phyloP scores from a whole-genome alignment of 2,888 invertebrate species.

The Aspidiotus destructor region DNA sequence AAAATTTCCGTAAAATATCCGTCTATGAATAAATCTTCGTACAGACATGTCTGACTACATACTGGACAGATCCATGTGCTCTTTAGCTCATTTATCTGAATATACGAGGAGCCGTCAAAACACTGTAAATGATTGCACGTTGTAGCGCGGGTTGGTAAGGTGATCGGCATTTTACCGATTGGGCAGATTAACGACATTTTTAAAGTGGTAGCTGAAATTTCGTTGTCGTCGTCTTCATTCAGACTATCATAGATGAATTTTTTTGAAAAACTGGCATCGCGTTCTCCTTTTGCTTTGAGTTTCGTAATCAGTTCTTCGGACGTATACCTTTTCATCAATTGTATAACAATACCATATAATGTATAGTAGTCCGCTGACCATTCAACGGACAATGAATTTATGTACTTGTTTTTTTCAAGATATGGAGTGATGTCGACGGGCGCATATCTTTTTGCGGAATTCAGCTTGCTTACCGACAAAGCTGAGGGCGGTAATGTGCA shows the following conservation, averaged over 20 bases:
- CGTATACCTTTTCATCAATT: slow-evolving; percentile 3
- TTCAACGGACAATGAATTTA: slow-evolving; percentile 11
- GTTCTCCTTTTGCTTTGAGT: slow-evolving; percentile 16
- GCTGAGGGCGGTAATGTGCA: slow-evolving; percentile 13
- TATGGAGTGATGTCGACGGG: slow-evolving; percentile 18
- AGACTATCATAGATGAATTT: slow-evolving; percentile 21
- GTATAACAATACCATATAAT: slow-evolving; percentile 12
- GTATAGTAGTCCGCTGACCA: slow-evolving; percentile 19
- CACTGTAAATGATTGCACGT: slow-evolving; percentile 48
- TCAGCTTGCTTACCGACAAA: slow-evolving; percentile 1
- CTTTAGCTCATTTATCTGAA: slow-evolving; percentile 49
- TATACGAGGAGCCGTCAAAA: slow-evolving; percentile 46
- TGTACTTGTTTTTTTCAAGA: slow-evolving; percentile 4
- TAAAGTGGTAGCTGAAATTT: slow-evolving; percentile 25
- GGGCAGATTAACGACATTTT: slow-evolving; percentile 34
- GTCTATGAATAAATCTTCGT: slow-evolving; percentile 46
- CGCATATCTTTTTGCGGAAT: slow-evolving; percentile 7
- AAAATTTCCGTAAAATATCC: slow-evolving; percentile 40
- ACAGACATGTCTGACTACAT: slow-evolving; percentile 46
- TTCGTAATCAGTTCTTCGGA: slow-evolving; percentile 22
- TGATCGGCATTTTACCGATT: slow-evolving; percentile 40
- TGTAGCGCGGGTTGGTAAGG: slow-evolving; percentile 43
- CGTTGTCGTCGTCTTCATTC: slow-evolving; percentile 38
- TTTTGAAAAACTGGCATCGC: slow-evolving; percentile 13
- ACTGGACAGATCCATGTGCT: slow-evolving; percentile 50